Evolutionary conservation across 53 echinoderm and acorn worm genomes (phyloP), one percentile per base, ranked within the genome.

Genomic region (Crossaster papposus): DNA sequence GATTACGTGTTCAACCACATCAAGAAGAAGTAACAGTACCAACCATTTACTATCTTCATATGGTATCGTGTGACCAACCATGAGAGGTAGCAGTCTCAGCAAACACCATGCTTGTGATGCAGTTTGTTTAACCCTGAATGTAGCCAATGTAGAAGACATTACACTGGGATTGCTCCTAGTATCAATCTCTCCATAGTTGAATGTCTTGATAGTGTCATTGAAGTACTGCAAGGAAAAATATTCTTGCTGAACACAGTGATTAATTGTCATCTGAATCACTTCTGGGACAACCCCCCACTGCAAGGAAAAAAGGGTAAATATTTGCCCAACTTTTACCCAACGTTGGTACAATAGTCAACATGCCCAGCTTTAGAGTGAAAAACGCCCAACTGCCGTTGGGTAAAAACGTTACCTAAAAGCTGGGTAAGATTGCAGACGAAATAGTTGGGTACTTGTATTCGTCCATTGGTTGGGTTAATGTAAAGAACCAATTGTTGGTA

Each of bases 211-310:
- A 58, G 38, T 24, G 12, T 81, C 35, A 74, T 92, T 88, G 11
- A 92, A 53, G 70, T 88, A 79, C 35, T 80, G 18, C 8, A 92
- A 32, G 58, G 88, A 72, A 36, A 88, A 65, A 34, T 51, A 71
- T 36, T 50, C 79, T 54, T 55, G 23, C 22, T 30, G 26, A 23
- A 89, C 73, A 94, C 62, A 89, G 74, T 92, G 79, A 35, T 83
- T 54, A 20, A 91, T 64, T 4, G 81, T 86, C 32, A 65, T 37
- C 22, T 65, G 10, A 30, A 91, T 37, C 33, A 90, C 70, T 55
- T 79, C 51, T 36, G 94, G 91, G 12, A 89, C 76, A n/a, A 94
- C 20, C 8, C 94, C 94, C 75, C n/a, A n/a, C n/a, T n/a, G n/a
- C n/a, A n/a, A n/a, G n/a, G n/a, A n/a, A n/a, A n/a, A n/a, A n/a